phyloP scores from a whole-genome alignment of 2,888 invertebrate species.

The Synanthedon vespiformis region DNA sequence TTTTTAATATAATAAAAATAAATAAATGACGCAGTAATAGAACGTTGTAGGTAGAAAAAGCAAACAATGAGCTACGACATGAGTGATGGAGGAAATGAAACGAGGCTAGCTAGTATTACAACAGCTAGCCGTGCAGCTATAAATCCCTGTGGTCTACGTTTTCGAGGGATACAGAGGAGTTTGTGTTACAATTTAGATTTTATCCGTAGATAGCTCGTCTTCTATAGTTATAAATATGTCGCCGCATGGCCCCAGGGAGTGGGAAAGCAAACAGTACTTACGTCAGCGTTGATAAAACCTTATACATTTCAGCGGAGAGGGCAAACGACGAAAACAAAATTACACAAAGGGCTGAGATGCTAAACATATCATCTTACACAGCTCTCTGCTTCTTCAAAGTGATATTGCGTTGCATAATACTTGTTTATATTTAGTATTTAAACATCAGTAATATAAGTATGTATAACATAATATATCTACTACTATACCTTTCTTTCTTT shows the following conservation, averaged over 20 bases:
- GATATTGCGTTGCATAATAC: not conserved
- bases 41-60: too few relatives aligned
- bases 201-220: not conserved
- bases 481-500: too few relatives aligned
- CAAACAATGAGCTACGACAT: too few relatives aligned
- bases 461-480: too few relatives aligned
- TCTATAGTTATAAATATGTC: not conserved
- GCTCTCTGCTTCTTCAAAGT: slow-evolving; percentile 1
- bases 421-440: not conserved
- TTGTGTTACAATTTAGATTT: not conserved
- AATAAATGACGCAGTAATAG: too few relatives aligned
- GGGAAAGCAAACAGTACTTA: slow-evolving; percentile 13
- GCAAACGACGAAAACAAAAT: slow-evolving; percentile 4
- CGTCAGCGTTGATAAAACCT: slow-evolving; percentile 17
- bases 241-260: slow-evolving; percentile 9
- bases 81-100: too few relatives aligned
- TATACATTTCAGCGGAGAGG: slow-evolving; percentile 14
- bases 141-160: not conserved
- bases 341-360: slow-evolving; percentile 5
- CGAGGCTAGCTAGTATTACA: too few relatives aligned
- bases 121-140: not conserved
- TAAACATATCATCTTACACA: slow-evolving; percentile 4
- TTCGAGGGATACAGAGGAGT: not conserved
- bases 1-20: too few relatives aligned
- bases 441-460: too few relatives aligned